Percentiles rank a stretch among this genome's conserved stretches.
Conservation (phyloP, 1,140 invertebrate species). For the Papilio dardanus region DNA sequence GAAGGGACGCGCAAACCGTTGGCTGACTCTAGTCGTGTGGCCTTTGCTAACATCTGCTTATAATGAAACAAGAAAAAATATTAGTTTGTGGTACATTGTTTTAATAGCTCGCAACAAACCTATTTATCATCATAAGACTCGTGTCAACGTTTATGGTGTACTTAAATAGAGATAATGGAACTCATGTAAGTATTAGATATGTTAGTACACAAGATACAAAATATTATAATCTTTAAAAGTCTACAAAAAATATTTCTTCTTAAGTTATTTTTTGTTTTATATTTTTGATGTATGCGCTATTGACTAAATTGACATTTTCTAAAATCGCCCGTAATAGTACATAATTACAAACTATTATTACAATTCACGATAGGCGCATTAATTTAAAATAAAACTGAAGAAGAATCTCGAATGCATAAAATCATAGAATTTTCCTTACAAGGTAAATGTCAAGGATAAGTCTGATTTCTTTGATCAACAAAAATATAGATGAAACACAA, state of each 20-base stretch:
- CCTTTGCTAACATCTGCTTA: slow-evolving; percentile 65
- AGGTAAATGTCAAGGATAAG: slow-evolving; percentile 9
- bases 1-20: slow-evolving; percentile 52
- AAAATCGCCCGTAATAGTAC: background rate
- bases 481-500: background rate
- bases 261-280: no score
- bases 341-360: background rate
- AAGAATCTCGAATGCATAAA: background rate
- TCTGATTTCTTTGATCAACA: background rate
- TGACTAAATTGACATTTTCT: background rate
- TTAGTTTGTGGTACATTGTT: slow-evolving; percentile 48
- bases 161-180: background rate
- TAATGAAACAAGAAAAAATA: slow-evolving; percentile 56
- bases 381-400: background rate
- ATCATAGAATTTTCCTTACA: background rate
- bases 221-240: background rate
- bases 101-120: slow-evolving; percentile 24
- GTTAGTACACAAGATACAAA: background rate
- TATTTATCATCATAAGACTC: background rate
- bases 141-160: background rate
- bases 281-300: background rate
- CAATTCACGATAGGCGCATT: background rate
- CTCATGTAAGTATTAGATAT: background rate
- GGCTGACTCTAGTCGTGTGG: slow-evolving; percentile 52
- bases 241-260: no score